Evolutionary conservation across 2,113 vertebrate genomes (phyloP).

Genomic region (Eulemur rufifrons): DNA sequence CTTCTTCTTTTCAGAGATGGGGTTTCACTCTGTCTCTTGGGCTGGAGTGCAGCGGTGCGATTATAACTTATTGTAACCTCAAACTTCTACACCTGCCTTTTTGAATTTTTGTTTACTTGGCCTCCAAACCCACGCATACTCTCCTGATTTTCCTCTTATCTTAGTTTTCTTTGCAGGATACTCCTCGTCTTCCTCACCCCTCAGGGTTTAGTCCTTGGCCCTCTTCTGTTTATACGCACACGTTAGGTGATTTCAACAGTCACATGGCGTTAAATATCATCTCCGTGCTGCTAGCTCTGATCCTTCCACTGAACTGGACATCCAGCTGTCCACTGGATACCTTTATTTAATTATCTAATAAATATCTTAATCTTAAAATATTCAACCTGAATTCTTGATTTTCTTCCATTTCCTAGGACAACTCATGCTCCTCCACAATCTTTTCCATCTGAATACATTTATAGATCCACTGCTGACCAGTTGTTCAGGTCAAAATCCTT

Average conservation of each 20-base stretch:
- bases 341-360: background rate
- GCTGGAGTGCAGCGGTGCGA: too few species aligned
- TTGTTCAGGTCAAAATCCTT: background rate
- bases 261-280: background rate
- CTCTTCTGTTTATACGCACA: background rate
- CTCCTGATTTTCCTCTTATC: background rate
- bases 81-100: too few species aligned
- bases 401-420: background rate
- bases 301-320: background rate
- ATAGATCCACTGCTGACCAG: background rate
- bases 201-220: background rate
- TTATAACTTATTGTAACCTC: too few species aligned
- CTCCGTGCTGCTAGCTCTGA: background rate
- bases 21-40: too few species aligned
- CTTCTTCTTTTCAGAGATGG: too few species aligned
- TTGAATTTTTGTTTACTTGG: background rate
- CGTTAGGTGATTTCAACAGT: background rate
- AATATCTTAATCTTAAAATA: background rate
- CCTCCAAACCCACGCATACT: background rate
- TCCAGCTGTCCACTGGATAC: background rate
- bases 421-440: background rate
- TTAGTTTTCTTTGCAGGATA: background rate
- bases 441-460: background rate
- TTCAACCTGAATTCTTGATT: background rate
- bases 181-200: background rate